Evolutionary conservation across 2,113 vertebrate species (phyloP).

Genomic region (Sphaerodactylus townsendi): DNA sequence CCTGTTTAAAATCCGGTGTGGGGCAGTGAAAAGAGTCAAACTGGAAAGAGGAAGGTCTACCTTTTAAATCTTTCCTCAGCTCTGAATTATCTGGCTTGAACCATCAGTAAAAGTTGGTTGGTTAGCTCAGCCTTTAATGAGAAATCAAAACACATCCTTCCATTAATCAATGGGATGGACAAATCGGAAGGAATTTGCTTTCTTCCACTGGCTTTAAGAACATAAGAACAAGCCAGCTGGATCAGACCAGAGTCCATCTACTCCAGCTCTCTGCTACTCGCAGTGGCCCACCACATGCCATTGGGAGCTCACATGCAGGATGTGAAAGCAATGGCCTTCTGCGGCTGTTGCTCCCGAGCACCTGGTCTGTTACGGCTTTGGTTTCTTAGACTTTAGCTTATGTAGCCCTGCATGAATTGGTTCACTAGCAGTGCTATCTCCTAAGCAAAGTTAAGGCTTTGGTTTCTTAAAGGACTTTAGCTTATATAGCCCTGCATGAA

Average conservation of each 20-base stretch:
- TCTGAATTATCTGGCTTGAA: background rate
- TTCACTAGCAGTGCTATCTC: too few species aligned
- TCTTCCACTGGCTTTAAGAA: too few species aligned
- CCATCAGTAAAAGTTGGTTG: background rate
- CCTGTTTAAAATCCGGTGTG: background rate
- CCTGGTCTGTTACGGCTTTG: too few species aligned
- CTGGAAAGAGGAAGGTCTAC: background rate
- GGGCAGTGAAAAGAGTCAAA: background rate
- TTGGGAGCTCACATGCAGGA: too few species aligned
- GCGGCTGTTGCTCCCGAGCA: too few species aligned
- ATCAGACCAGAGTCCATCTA: too few species aligned
- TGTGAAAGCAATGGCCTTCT: too few species aligned
- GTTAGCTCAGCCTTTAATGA: background rate
- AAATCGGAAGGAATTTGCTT: background rate
- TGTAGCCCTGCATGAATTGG: background rate
- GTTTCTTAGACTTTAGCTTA: background rate
- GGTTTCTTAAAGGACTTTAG: background rate
- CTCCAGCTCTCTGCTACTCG: too few species aligned
- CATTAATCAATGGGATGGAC: background rate
- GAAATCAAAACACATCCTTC: background rate
- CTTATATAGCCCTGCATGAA: background rate
- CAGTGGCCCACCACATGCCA: too few species aligned
- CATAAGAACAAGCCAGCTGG: too few species aligned
- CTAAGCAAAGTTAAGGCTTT: background rate
- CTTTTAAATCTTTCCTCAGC: background rate